Evolutionary conservation across 2,797 vertebrate genomes (phyloP).

Genomic region (Tapera naevia): DNA sequence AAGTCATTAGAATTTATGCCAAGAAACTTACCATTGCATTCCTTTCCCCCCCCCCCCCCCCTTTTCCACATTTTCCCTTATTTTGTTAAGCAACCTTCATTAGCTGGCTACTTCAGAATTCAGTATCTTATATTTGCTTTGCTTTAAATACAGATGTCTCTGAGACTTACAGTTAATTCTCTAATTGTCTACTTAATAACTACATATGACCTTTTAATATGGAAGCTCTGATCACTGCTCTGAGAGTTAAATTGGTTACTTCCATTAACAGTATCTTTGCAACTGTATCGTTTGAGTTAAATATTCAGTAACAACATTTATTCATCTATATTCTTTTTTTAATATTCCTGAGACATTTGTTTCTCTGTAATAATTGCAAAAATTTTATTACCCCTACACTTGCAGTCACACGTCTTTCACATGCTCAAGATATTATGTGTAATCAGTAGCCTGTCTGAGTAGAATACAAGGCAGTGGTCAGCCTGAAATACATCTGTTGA

Average conservation of each 20-base stretch:
- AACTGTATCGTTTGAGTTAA: neutral
- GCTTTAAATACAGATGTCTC: neutral
- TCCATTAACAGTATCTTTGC: neutral
- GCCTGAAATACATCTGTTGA: neutral
- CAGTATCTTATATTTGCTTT: neutral
- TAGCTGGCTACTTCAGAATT: neutral
- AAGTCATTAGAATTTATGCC: neutral
- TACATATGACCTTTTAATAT: neutral
- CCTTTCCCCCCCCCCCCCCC: rapidly evolving
- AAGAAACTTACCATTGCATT: neutral
- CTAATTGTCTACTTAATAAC: neutral
- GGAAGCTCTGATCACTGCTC: neutral
- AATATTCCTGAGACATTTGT: neutral
- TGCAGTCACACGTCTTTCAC: neutral
- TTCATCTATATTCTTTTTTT: neutral
- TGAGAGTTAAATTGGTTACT: neutral
- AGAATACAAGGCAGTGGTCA: neutral
- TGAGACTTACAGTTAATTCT: neutral
- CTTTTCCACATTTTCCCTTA: neutral
- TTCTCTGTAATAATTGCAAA: neutral
- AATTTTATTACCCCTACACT: neutral
- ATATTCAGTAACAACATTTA: neutral
- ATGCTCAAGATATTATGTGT: rapidly evolving
- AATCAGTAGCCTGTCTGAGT: neutral
- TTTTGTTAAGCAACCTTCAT: neutral